Conservation (phyloP, 2,888 invertebrate species). For the Meandrusa payeni region DNA sequence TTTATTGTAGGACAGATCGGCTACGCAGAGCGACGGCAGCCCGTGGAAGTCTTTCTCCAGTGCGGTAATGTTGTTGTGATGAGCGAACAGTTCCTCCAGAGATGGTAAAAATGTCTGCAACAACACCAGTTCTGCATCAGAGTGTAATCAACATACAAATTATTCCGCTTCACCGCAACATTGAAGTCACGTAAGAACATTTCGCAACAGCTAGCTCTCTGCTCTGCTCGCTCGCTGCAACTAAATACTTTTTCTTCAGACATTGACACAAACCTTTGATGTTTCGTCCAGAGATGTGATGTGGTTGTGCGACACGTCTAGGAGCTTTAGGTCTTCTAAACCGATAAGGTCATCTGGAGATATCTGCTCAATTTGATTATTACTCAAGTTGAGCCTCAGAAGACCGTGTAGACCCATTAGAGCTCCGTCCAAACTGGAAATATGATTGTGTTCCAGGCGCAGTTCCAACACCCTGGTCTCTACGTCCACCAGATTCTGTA, state of each 20-base stretch:
- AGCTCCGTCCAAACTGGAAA: constrained; percentile 86
- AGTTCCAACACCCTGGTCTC: constrained; percentile 87
- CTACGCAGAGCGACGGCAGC: constrained; percentile 89
- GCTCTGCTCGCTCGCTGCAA: constrained; percentile 28
- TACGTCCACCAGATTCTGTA: constrained; percentile 88
- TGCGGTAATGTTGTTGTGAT: constrained; percentile 87
- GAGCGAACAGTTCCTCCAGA: constrained; percentile 87
- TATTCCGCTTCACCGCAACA: constrained; percentile 8
- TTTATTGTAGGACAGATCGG: constrained; percentile 88
- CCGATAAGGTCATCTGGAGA: constrained; percentile 90
- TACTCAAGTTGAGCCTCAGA: constrained; percentile 86
- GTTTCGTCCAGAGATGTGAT: constrained; percentile 89
- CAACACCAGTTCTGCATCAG: no score
- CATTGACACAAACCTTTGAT: constrained; percentile 83
- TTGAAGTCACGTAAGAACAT: neutral
- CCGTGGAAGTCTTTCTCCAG: constrained; percentile 92
- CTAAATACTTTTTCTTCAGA: constrained; percentile 29
- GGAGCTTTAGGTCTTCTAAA: constrained; percentile 85
- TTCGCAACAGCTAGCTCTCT: constrained; percentile 33
- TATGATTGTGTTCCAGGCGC: constrained; percentile 86
- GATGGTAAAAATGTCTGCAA: constrained; percentile 88
- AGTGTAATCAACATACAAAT: neutral
- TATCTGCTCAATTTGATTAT: constrained; percentile 87
- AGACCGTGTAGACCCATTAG: constrained; percentile 88
- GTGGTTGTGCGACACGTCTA: constrained; percentile 90